These are phyloP conservation scores for Hirtodrosophila cameraria DNA, from an alignment of 2,888 invertebrate species.

Conservation along the genomic window DNA sequence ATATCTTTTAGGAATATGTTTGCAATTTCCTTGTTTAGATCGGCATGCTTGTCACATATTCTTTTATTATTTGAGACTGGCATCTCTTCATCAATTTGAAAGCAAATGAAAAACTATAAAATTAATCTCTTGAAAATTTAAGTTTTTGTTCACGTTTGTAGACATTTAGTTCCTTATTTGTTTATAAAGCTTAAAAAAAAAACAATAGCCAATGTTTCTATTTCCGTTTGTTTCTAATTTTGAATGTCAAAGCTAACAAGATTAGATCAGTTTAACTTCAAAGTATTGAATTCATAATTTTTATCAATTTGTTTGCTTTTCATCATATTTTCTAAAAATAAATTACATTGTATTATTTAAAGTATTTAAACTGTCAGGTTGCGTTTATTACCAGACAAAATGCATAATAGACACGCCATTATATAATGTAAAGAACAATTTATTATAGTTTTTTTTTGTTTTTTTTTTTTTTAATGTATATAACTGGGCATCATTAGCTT, in stretches of 20 bases:
- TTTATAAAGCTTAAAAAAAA: too few species aligned
- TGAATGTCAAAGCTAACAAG: too few species aligned
- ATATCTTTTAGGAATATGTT: too few species aligned
- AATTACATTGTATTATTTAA: too few species aligned
- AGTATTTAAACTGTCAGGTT: constrained; percentile 2
- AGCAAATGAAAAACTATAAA: neutral
- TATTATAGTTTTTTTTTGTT: neutral
- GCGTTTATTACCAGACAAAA: neutral
- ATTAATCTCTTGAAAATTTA: neutral
- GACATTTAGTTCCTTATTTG: neutral
- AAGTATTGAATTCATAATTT: too few species aligned
- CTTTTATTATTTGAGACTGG: neutral
- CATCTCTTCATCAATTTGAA: neutral
- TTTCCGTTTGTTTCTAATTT: neutral
- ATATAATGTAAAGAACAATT: constrained; percentile 6
- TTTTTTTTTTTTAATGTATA: too few species aligned
- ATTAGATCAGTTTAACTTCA: too few species aligned
- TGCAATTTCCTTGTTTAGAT: neutral
- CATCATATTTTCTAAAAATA: too few species aligned
- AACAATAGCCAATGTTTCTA: neutral
- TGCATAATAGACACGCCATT: neutral
- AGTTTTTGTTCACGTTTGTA: constrained; percentile 2
- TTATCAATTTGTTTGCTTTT: too few species aligned
- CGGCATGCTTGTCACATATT: neutral
- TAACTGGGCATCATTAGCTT: constrained; percentile 19